A percentile compares a stretch with the other conserved stretches of the same genome.
Evolutionary conservation across 2,797 vertebrate species (phyloP).

Genomic region (Anableps anableps): DNA sequence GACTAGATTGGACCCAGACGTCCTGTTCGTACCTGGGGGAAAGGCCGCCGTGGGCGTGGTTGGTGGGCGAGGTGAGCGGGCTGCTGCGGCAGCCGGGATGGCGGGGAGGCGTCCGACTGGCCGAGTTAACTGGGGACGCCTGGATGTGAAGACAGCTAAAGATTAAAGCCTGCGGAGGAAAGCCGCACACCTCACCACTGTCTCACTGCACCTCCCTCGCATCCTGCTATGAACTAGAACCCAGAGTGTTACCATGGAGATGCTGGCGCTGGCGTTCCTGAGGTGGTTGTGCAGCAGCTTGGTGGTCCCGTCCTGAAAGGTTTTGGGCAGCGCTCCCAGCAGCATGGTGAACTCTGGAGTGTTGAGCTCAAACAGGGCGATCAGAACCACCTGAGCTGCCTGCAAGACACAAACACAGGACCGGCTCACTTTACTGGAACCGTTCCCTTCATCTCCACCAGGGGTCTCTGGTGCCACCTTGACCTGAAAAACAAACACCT

Average conservation of each 20-base stretch:
- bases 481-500: not conserved
- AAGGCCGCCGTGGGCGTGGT: conserved; percentile 94
- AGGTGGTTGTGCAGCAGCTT: conserved; percentile 97
- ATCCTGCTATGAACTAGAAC: no score
- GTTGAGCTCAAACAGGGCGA: conserved; percentile 96
- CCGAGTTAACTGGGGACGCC: conserved; percentile 96
- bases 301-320: conserved; percentile 98
- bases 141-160: conserved; percentile 53
- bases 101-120: conserved; percentile 89
- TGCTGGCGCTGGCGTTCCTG: conserved; percentile 92
- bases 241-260: conserved; percentile 53
- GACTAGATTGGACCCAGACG: not conserved
- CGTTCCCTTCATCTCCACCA: conserved; percentile 19
- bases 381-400: conserved; percentile 97
- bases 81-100: conserved; percentile 94
- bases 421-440: not conserved
- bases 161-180: not conserved
- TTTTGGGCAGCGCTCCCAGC: conserved; percentile 97
- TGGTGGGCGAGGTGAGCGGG: conserved; percentile 95
- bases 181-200: not conserved
- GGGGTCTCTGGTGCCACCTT: not conserved
- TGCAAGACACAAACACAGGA: conserved; percentile 54
- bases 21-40: conserved; percentile 90
- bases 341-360: conserved; percentile 99
- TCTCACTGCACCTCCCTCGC: not conserved